phyloP scores from a whole-genome alignment of 2,888 invertebrate genomes.

The Lochmaea capreae region DNA sequence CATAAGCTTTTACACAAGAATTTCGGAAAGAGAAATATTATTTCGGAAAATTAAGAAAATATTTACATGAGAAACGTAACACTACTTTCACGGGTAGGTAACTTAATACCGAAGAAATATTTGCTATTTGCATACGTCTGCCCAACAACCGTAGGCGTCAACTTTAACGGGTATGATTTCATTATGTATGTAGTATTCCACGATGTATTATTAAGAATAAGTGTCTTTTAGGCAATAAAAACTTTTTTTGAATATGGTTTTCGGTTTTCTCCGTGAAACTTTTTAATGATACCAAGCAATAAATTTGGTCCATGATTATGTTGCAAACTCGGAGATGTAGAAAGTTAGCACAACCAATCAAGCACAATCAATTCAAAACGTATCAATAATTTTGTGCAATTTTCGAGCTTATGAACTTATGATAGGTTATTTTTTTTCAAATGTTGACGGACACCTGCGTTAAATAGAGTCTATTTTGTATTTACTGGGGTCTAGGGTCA shows the following conservation, averaged over 20 bases:
- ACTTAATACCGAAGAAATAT: slow-evolving; percentile 36
- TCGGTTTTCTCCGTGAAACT: not conserved
- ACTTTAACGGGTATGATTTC: slow-evolving; percentile 11
- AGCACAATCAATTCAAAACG: too few species aligned
- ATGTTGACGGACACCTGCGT: too few species aligned
- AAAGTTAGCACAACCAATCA: too few species aligned
- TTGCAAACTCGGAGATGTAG: too few species aligned
- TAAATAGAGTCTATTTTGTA: too few species aligned
- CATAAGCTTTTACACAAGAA: slow-evolving; percentile 31
- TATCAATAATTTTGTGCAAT: too few species aligned
- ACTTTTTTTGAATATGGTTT: too few species aligned
- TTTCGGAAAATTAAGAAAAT: slow-evolving; percentile 35
- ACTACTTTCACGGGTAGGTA: slow-evolving; percentile 30
- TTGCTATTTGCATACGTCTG: slow-evolving; percentile 34
- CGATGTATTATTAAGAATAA: not conserved
- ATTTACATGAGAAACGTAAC: slow-evolving; percentile 35
- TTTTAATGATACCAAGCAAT: too few species aligned
- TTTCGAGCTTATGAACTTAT: too few species aligned
- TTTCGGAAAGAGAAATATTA: slow-evolving; percentile 28
- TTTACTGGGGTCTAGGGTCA: too few species aligned
- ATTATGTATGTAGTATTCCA: not conserved
- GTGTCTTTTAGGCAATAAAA: not conserved
- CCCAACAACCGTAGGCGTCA: slow-evolving; percentile 17
- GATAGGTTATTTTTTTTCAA: too few species aligned
- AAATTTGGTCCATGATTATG: too few species aligned